phyloP scores from a whole-genome alignment of 2,113 vertebrate species.

The Agelaius tricolor region DNA sequence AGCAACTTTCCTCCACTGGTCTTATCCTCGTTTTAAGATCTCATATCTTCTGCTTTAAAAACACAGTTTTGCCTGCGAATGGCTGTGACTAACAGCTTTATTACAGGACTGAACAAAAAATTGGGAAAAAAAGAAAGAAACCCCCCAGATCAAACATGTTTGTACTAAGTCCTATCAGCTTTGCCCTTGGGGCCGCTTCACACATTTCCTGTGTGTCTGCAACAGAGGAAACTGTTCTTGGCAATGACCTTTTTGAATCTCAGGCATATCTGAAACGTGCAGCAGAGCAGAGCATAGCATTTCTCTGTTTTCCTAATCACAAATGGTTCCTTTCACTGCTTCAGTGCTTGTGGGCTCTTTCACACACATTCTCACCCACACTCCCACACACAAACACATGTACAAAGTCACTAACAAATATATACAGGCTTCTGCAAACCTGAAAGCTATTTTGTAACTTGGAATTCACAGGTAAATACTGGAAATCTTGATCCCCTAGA shows the following conservation, averaged over 20 bases:
- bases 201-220: background rate
- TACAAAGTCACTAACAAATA: background rate
- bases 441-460: background rate
- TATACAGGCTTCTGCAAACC: background rate
- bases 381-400: fast-evolving
- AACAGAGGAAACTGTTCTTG: background rate
- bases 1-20: background rate
- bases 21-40: background rate
- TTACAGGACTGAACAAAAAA: background rate
- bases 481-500: background rate
- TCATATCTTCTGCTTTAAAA: background rate
- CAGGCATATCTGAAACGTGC: background rate
- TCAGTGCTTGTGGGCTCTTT: background rate
- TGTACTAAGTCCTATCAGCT: background rate
- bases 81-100: background rate
- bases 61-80: background rate
- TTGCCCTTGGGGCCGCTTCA: background rate
- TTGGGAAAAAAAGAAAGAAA: background rate
- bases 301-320: background rate
- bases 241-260: constrained; percentile 18
- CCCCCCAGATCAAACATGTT: background rate
- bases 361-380: background rate
- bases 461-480: background rate
- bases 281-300: background rate
- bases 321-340: background rate